Conservation (phyloP, 2,797 vertebrate species). For the Cottoperca gobio region DNA sequence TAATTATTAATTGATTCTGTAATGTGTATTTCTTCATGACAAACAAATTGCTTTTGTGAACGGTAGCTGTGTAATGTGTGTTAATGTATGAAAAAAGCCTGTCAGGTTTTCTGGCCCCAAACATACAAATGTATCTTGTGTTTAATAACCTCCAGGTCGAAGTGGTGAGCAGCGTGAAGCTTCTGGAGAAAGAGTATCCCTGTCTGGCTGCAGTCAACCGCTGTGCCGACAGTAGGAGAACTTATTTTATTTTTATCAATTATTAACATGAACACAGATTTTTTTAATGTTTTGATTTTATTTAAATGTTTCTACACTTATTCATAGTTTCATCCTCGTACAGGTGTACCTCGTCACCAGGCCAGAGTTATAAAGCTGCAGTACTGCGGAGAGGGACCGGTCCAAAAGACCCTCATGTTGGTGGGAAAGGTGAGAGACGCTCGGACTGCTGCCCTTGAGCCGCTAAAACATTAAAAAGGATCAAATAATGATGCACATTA, state of each 20-base stretch:
- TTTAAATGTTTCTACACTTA: not conserved
- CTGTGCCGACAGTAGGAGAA: slow-evolving; percentile 83
- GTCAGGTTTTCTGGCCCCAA: not conserved
- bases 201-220: slow-evolving; percentile 89
- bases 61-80: too few relatives aligned
- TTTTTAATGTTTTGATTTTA: not conserved
- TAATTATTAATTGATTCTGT: too few relatives aligned
- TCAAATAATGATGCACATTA: too few relatives aligned
- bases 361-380: slow-evolving; percentile 85
- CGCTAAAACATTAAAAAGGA: not conserved
- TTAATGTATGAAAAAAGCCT: too few relatives aligned
- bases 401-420: slow-evolving; percentile 84
- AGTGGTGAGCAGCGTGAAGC: slow-evolving; percentile 75
- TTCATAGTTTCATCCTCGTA: not conserved
- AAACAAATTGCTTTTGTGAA: too few relatives aligned
- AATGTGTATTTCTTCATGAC: too few relatives aligned
- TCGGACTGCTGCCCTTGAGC: not conserved
- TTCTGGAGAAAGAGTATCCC: slow-evolving; percentile 85
- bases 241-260: not conserved
- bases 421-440: slow-evolving; percentile 85
- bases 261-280: not conserved
- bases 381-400: slow-evolving; percentile 84
- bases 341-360: slow-evolving; percentile 86
- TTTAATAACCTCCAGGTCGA: slow-evolving; percentile 74
- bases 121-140: not conserved